Percentiles rank a stretch among this genome's conserved stretches.
These are phyloP conservation scores for Lordiphosa andalusiaca DNA, from an alignment of 2,888 invertebrate genomes.

Conservation along the genomic window DNA sequence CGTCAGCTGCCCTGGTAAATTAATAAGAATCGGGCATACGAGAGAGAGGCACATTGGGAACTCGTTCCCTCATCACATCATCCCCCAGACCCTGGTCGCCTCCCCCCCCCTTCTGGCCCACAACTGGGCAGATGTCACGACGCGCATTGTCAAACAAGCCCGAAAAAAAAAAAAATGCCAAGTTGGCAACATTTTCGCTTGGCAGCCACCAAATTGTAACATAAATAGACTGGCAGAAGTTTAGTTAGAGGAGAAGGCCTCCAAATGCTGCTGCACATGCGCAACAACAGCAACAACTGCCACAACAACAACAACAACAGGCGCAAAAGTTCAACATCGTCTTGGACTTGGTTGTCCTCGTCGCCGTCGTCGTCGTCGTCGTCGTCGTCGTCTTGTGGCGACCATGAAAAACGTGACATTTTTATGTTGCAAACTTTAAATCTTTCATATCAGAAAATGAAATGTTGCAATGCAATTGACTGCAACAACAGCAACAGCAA, in stretches of 20 bases:
- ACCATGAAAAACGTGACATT: constrained; percentile 81
- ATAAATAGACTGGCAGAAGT: constrained; percentile 70
- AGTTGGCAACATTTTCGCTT: constrained; percentile 68
- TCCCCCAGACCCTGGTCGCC: constrained; percentile 4
- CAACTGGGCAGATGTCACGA: constrained; percentile 78
- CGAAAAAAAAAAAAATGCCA: constrained; percentile 45
- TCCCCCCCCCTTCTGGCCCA: not conserved
- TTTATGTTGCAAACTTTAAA: constrained; percentile 79
- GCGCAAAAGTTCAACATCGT: constrained; percentile 30
- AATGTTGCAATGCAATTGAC: constrained; percentile 73
- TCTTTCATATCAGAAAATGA: constrained; percentile 78
- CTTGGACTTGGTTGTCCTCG: constrained; percentile 4
- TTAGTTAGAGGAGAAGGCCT: constrained; percentile 46
- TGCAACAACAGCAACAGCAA: constrained; percentile 54
- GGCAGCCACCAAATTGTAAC: constrained; percentile 71
- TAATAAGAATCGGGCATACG: constrained; percentile 48
- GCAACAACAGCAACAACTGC: constrained; percentile 58
- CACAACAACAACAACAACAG: constrained; percentile 40
- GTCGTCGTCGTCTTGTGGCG: constrained; percentile 54
- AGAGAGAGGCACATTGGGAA: constrained; percentile 14
- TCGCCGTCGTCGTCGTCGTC: constrained; percentile 17
- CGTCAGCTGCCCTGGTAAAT: constrained; percentile 47
- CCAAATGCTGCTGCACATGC: constrained; percentile 67
- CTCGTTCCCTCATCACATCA: constrained; percentile 30
- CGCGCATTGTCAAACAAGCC: constrained; percentile 70